phyloP scores from a whole-genome alignment of 2,888 invertebrate species.

The Protophormia terraenovae region DNA sequence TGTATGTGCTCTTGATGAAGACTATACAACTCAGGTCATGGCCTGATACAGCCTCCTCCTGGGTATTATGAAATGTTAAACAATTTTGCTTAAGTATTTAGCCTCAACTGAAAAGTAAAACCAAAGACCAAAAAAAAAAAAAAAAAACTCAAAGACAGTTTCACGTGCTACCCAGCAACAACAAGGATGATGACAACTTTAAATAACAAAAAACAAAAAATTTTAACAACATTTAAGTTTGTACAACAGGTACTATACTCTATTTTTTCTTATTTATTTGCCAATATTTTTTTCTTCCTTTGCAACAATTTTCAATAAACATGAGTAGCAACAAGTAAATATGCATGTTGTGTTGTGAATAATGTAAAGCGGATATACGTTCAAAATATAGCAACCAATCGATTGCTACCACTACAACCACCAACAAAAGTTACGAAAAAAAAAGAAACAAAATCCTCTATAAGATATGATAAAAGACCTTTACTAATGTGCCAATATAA shows the following conservation, averaged over 20 bases:
- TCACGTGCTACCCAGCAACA: constrained; percentile 57
- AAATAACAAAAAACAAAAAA: constrained; percentile 31
- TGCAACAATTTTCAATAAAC: constrained; percentile 63
- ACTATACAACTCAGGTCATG: constrained; percentile 61
- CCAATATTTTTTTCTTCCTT: not conserved
- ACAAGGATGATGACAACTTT: constrained; percentile 59
- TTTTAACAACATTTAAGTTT: constrained; percentile 40
- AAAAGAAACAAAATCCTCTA: not conserved
- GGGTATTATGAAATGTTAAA: constrained; percentile 62
- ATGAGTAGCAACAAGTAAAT: constrained; percentile 56
- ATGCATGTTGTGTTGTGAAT: constrained; percentile 59
- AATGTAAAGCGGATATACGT: constrained; percentile 54
- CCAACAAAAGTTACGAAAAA: not conserved
- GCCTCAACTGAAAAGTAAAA: constrained; percentile 31
- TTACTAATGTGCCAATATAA: constrained; percentile 65
- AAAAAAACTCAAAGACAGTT: constrained; percentile 36
- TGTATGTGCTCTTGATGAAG: constrained; percentile 32
- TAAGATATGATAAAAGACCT: constrained; percentile 62
- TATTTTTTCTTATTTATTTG: constrained; percentile 23
- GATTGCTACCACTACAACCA: not conserved
- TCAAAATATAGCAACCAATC: not conserved
- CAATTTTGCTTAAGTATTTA: constrained; percentile 61
- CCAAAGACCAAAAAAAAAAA: constrained; percentile 7
- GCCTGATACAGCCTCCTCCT: constrained; percentile 61
- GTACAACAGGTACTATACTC: constrained; percentile 65